Evolutionary conservation across 2,113 vertebrate genomes (phyloP).

Genomic region (Egretta garzetta): DNA sequence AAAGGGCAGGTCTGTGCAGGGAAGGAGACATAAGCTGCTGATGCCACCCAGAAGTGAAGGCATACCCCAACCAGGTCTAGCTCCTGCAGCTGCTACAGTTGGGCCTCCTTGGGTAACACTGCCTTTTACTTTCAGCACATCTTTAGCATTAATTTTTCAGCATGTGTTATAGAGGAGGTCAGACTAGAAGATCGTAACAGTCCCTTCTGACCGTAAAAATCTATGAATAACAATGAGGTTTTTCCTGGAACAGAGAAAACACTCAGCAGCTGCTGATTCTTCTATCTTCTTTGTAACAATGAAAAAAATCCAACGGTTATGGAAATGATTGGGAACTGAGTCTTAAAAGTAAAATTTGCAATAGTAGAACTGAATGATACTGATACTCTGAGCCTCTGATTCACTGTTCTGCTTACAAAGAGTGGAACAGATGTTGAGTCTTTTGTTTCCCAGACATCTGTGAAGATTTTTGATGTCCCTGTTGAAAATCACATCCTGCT

Average conservation of each 20-base stretch:
- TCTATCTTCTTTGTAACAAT: slow-evolving; percentile 9
- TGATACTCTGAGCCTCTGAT: neutral
- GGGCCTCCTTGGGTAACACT: neutral
- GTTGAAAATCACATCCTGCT: slow-evolving; percentile 88
- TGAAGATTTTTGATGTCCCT: slow-evolving; percentile 83
- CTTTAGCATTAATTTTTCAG: neutral
- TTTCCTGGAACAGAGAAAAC: neutral
- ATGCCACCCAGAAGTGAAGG: neutral
- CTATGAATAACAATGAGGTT: neutral
- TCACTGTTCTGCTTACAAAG: slow-evolving; percentile 25
- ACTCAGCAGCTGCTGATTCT: neutral
- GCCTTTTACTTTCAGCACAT: neutral
- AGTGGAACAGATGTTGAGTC: slow-evolving; percentile 27
- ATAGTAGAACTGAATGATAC: neutral
- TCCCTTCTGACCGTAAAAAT: neutral
- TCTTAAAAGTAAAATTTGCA: neutral
- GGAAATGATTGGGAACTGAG: neutral
- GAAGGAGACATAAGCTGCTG: neutral
- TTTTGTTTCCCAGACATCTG: slow-evolving; percentile 80
- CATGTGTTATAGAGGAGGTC: neutral
- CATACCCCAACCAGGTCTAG: neutral
- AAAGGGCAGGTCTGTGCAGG: neutral
- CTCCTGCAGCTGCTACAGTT: neutral
- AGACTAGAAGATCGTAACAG: neutral
- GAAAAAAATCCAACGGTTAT: neutral